phyloP scores from a whole-genome alignment of 2,888 invertebrate species.

The Drosophila nigricruria region DNA sequence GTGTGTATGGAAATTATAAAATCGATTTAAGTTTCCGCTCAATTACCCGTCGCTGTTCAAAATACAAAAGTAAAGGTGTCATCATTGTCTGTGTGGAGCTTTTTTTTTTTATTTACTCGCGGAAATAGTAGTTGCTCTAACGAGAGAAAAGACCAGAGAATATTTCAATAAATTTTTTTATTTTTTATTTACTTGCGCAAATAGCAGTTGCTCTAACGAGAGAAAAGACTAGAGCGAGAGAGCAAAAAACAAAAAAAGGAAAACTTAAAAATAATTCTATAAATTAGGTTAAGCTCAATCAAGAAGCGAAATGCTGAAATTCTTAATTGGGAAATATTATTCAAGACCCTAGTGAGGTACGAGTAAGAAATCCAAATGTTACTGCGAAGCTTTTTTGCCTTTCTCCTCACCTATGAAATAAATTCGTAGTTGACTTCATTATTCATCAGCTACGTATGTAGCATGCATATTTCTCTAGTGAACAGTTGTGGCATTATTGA shows the following conservation, averaged over 20 bases:
- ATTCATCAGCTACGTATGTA: constrained; percentile 56
- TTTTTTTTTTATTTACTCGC: too few relatives aligned
- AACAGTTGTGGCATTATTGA: constrained; percentile 42
- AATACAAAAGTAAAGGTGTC: constrained; percentile 28
- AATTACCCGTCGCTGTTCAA: constrained; percentile 82
- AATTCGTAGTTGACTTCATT: constrained; percentile 16
- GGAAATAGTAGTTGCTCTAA: too few relatives aligned
- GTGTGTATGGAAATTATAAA: constrained; percentile 78
- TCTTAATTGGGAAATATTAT: constrained; percentile 14
- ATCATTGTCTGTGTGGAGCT: constrained; percentile 19
- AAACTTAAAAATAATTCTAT: constrained; percentile 5
- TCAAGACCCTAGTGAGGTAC: not conserved
- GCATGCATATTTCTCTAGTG: not conserved
- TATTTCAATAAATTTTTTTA: too few relatives aligned
- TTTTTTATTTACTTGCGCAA: constrained; percentile 2
- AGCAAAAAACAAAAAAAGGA: not conserved
- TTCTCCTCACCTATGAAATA: too few relatives aligned
- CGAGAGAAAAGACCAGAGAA: too few relatives aligned
- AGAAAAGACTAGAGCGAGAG: not conserved
- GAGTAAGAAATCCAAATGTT: not conserved
- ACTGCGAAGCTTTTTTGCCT: not conserved
- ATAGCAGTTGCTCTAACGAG: not conserved
- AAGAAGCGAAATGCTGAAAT: not conserved
- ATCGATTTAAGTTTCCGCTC: constrained; percentile 85
- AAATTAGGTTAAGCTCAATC: constrained; percentile 21